phyloP scores from a whole-genome alignment of 2,888 invertebrate species.

The Bombylius discolor region DNA sequence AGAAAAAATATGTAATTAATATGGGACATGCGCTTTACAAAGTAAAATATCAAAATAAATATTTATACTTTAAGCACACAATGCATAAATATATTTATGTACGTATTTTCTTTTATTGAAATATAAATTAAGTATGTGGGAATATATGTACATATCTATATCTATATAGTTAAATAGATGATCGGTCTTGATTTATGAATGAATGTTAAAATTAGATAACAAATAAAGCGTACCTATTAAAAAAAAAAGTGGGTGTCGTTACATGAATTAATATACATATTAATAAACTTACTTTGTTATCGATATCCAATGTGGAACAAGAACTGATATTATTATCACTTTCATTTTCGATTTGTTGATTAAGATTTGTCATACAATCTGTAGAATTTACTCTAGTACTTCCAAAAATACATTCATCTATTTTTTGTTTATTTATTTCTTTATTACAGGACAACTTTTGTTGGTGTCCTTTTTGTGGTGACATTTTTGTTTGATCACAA shows the following conservation, averaged over 20 bases:
- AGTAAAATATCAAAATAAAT: not conserved
- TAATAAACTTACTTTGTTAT: conserved; percentile 17
- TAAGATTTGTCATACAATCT: not conserved
- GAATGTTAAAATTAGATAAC: not conserved
- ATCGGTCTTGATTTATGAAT: not conserved
- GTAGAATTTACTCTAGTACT: conserved; percentile 17
- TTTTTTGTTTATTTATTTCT: too few species aligned
- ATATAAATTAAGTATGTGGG: too few species aligned
- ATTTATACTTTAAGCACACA: not conserved
- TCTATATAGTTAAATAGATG: not conserved
- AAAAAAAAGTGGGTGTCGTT: too few species aligned
- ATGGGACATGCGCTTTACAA: not conserved
- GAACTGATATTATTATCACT: conserved; percentile 34
- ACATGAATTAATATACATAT: too few species aligned
- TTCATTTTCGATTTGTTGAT: conserved; percentile 3
- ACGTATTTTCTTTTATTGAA: too few species aligned
- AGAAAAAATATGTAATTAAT: too few species aligned
- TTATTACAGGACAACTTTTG: too few species aligned
- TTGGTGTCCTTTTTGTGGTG: too few species aligned
- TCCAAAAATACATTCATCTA: conserved; percentile 24
- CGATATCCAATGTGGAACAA: conserved; percentile 33
- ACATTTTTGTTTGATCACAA: too few species aligned
- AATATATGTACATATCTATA: not conserved
- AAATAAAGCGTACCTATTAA: too few species aligned
- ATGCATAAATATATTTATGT: too few species aligned